These are phyloP conservation scores for Nyctalus aviator DNA, from an alignment of 2,797 vertebrate genomes.

Conservation along the genomic window DNA sequence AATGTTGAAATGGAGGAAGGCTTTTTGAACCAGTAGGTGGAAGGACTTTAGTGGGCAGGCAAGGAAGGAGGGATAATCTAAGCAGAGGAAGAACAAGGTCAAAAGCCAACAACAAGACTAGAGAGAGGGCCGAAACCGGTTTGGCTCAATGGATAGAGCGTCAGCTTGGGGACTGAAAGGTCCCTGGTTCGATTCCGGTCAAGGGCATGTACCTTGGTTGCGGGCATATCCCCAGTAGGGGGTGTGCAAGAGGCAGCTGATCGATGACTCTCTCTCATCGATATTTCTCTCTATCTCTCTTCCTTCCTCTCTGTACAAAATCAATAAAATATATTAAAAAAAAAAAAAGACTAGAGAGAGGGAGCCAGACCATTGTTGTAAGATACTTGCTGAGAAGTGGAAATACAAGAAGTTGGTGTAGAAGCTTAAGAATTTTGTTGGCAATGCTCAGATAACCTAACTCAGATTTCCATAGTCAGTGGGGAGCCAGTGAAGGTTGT, in stretches of 20 bases:
- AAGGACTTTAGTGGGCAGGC: neutral
- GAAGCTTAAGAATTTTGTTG: neutral
- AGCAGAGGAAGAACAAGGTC: slow-evolving; percentile 30
- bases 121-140: no score
- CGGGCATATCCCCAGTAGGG: no score
- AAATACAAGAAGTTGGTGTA: neutral
- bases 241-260: no score
- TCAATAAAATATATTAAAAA: no score
- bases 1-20: neutral
- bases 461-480: neutral
- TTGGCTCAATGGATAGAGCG: no score
- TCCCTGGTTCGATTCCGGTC: no score
- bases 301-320: no score
- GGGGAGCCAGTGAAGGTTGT: neutral
- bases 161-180: no score
- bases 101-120: neutral
- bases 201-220: no score
- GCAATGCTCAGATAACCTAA: slow-evolving; percentile 2
- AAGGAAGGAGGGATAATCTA: neutral
- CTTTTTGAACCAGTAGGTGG: neutral
- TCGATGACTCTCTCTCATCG: no score
- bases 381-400: neutral
- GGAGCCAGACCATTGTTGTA: neutral
- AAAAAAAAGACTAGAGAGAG: neutral
- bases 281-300: no score